Conservation (phyloP, 2,888 invertebrate genomes). For the Amphipoea lucens region DNA sequence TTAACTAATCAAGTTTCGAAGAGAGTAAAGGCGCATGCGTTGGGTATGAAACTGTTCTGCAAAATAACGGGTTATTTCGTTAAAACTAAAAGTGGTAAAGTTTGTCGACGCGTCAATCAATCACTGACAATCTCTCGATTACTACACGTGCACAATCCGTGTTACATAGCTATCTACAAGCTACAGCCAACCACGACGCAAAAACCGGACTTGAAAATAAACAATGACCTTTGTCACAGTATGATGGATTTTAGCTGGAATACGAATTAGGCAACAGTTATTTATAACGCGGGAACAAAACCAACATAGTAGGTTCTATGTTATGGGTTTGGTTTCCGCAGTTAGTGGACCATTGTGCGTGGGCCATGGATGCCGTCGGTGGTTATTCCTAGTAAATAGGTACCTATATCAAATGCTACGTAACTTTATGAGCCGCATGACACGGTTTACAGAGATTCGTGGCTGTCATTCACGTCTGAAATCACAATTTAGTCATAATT, state of each 20-base stretch:
- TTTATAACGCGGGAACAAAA: not conserved
- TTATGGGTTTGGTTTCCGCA: too few relatives aligned
- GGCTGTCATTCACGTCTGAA: not conserved
- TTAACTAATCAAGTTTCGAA: not conserved
- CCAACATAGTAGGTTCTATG: too few relatives aligned
- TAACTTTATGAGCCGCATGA: not conserved
- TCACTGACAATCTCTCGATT: constrained; percentile 21
- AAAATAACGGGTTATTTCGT: constrained; percentile 9
- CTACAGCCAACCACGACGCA: not conserved
- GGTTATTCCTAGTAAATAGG: too few relatives aligned
- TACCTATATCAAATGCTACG: not conserved
- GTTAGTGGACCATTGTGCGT: too few relatives aligned
- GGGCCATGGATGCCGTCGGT: too few relatives aligned
- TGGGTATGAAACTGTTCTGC: not conserved
- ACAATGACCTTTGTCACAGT: not conserved
- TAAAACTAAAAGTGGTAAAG: constrained; percentile 21
- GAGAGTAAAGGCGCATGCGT: not conserved
- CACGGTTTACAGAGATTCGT: too few relatives aligned
- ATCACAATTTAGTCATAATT: constrained; percentile 4
- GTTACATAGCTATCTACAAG: not conserved
- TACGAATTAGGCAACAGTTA: not conserved
- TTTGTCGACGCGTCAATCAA: constrained; percentile 29
- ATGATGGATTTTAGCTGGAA: not conserved
- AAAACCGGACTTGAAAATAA: not conserved
- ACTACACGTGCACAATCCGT: not conserved